A percentile compares a stretch with the other conserved stretches of the same genome.
phyloP scores from a whole-genome alignment of 2,888 invertebrate genomes.

The Hydraecia micacea region DNA sequence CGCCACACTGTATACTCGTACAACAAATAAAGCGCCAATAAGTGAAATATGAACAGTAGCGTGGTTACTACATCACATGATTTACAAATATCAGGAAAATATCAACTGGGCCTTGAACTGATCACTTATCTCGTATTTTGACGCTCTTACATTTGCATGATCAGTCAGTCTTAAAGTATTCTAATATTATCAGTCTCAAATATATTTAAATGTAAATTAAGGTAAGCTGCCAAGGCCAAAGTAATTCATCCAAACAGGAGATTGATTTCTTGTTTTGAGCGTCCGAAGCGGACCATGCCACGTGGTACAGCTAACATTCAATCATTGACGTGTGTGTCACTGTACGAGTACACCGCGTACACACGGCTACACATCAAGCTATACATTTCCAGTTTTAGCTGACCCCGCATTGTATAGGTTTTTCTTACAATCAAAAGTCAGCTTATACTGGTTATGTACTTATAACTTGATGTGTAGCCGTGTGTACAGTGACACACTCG shows the following conservation, averaged over 20 bases:
- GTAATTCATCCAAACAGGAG: constrained; percentile 21
- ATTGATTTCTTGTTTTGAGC: constrained; percentile 21
- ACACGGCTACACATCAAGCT: too few relatives aligned
- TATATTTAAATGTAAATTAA: constrained; percentile 7
- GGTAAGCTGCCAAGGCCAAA: constrained; percentile 27
- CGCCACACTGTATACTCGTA: too few relatives aligned
- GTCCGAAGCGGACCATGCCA: background rate
- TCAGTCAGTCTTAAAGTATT: constrained; percentile 21
- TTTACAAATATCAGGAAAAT: constrained; percentile 21
- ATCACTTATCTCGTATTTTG: constrained; percentile 22
- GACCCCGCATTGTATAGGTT: too few relatives aligned
- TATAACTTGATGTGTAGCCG: too few relatives aligned
- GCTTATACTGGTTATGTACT: too few relatives aligned
- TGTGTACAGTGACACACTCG: background rate
- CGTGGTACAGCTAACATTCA: background rate
- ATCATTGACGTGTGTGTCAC: background rate
- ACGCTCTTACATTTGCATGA: constrained; percentile 35
- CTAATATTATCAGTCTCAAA: constrained; percentile 19
- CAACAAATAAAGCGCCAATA: background rate
- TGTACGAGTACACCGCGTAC: background rate
- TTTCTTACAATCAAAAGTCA: too few relatives aligned
- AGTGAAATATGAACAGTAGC: background rate
- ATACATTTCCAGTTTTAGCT: too few relatives aligned
- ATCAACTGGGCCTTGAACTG: constrained; percentile 25
- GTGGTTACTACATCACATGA: constrained; percentile 1